Evolutionary conservation across 1,140 invertebrate genomes (phyloP).

Genomic region (Diachasma alloeum): DNA sequence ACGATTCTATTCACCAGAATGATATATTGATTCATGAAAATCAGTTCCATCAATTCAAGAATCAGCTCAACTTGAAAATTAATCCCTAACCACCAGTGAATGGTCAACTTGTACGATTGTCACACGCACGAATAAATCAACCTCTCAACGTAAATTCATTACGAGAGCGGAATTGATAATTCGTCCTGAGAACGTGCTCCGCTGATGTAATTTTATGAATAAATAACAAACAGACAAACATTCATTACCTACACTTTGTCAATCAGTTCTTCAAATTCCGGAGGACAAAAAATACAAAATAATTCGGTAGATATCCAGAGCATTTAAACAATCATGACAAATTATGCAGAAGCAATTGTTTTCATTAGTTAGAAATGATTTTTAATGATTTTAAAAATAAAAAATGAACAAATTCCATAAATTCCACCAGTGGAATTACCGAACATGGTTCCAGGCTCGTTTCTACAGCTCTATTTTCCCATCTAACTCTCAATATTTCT

Average conservation of each 20-base stretch:
- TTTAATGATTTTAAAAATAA: neutral
- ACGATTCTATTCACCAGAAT: neutral
- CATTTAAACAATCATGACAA: too few relatives aligned
- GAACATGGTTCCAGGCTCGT: neutral
- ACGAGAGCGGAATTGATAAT: neutral
- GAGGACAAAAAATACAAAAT: neutral
- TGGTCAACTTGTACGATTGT: conserved; percentile 53
- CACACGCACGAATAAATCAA: neutral
- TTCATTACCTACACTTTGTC: neutral
- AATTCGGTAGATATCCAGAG: too few relatives aligned
- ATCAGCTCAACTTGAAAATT: neutral
- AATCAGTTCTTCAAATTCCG: neutral
- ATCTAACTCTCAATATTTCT: conserved; percentile 34
- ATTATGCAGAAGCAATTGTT: too few relatives aligned
- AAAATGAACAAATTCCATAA: neutral
- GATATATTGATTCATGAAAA: neutral
- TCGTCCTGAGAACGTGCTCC: neutral
- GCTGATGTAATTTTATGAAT: neutral
- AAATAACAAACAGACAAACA: neutral
- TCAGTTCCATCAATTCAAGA: neutral
- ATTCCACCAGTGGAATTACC: neutral
- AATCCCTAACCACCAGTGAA: conserved; percentile 18
- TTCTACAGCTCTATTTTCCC: neutral
- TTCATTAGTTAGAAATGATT: too few relatives aligned
- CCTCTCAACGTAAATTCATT: neutral